phyloP scores from a whole-genome alignment of 1,140 invertebrate genomes.

The Liolophura sinensis region DNA sequence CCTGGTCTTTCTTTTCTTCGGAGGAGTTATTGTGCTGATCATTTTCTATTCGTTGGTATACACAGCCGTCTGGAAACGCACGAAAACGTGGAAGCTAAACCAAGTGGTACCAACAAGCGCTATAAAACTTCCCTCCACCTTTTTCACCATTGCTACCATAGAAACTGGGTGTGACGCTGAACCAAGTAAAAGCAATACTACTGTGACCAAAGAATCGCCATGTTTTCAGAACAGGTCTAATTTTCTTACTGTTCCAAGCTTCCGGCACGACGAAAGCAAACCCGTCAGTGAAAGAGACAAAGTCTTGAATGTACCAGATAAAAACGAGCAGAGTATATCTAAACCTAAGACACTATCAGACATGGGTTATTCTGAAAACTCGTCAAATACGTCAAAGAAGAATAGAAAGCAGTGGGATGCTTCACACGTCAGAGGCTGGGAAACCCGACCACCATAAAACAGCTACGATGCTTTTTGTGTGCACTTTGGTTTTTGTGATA shows the following conservation, averaged over 20 bases:
- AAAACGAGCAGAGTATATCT: neutral
- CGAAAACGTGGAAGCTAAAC: neutral
- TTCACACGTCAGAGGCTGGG: too few relatives aligned
- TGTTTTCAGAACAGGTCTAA: neutral
- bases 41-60: conserved; percentile 10
- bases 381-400: too few relatives aligned
- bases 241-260: neutral
- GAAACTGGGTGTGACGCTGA: neutral
- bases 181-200: too few relatives aligned
- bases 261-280: neutral
- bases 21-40: neutral
- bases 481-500: conserved; percentile 10
- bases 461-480: conserved; percentile 10
- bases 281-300: neutral
- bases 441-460: neutral
- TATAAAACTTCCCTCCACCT: too few relatives aligned
- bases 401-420: too few relatives aligned
- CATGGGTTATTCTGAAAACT: too few relatives aligned
- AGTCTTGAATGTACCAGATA: neutral
- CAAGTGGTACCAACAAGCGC: too few relatives aligned
- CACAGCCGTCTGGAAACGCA: neutral
- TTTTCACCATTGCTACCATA: too few relatives aligned
- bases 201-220: neutral
- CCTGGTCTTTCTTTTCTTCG: conserved; percentile 1
- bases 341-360: neutral